Conservation (phyloP, 2,888 invertebrate genomes). For the Scaptomyza cyrtandrae region DNA sequence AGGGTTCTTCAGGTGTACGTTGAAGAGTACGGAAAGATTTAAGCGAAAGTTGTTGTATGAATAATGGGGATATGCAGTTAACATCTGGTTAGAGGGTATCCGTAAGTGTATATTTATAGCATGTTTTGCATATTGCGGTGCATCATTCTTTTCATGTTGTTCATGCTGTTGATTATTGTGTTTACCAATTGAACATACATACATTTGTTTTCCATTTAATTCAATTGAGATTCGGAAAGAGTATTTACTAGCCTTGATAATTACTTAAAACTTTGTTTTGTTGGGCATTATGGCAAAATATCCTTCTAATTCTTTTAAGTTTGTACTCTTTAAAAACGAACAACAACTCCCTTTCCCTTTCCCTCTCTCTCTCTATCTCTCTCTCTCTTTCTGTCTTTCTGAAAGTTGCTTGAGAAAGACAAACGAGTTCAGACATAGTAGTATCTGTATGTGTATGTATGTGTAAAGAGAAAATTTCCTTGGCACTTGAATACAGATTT, state of each 20-base stretch:
- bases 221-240: neutral
- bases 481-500: too few species aligned
- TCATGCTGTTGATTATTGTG: constrained; percentile 41
- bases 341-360: neutral
- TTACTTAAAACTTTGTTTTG: too few species aligned
- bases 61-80: neutral
- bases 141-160: neutral
- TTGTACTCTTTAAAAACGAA: neutral
- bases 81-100: neutral
- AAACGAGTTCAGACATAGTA: neutral
- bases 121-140: neutral
- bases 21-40: neutral
- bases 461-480: neutral
- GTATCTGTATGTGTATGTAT: neutral
- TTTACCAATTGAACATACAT: constrained; percentile 5
- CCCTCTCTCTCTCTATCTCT: neutral
- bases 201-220: neutral
- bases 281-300: too few species aligned
- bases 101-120: neutral
- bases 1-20: neutral
- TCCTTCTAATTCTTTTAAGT: neutral
- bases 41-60: neutral
- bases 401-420: neutral
- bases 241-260: too few species aligned
- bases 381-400: neutral